A percentile compares a stretch with the other conserved stretches of the same genome.
These are phyloP conservation scores for Mastomys natalensis DNA, from an alignment of 2,113 vertebrate genomes.

Conservation along the genomic window DNA sequence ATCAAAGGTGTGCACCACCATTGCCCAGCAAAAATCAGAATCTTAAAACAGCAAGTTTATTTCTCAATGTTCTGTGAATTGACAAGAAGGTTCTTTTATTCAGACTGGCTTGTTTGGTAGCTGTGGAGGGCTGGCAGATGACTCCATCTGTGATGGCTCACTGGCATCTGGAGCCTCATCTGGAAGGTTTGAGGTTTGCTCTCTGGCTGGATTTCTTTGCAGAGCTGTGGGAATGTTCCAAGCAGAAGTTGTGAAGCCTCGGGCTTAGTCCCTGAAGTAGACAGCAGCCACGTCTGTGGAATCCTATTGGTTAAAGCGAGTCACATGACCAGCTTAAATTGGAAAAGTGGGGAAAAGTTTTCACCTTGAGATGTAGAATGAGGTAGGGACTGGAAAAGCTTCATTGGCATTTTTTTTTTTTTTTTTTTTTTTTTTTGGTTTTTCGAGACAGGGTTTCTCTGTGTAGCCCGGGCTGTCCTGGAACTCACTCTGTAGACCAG, in stretches of 20 bases:
- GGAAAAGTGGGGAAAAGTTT: not conserved
- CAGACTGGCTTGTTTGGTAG: not conserved
- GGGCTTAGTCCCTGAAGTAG: not conserved
- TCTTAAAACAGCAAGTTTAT: not conserved
- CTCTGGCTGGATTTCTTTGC: not conserved
- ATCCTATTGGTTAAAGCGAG: constrained; percentile 25
- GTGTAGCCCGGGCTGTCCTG: too few relatives aligned
- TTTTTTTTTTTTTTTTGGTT: too few relatives aligned
- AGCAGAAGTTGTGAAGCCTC: not conserved
- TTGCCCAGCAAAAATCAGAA: not conserved
- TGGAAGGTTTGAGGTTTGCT: not conserved
- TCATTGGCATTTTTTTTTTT: constrained; percentile 16
- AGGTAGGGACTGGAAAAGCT: not conserved
- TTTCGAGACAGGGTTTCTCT: too few relatives aligned
- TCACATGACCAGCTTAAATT: not conserved
- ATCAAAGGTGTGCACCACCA: too few relatives aligned
- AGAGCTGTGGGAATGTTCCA: not conserved
- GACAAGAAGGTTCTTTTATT: constrained; percentile 19
- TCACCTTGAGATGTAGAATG: not conserved
- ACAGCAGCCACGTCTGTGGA: not conserved
- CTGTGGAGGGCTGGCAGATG: not conserved
- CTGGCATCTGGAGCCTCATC: not conserved
- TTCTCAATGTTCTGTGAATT: not conserved
- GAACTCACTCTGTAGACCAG: too few relatives aligned
- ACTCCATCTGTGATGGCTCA: not conserved